Evolutionary conservation across 2,113 vertebrate species (phyloP), one percentile per base, ranked within the genome.

Genomic region (Hippocampus mohnikei): DNA sequence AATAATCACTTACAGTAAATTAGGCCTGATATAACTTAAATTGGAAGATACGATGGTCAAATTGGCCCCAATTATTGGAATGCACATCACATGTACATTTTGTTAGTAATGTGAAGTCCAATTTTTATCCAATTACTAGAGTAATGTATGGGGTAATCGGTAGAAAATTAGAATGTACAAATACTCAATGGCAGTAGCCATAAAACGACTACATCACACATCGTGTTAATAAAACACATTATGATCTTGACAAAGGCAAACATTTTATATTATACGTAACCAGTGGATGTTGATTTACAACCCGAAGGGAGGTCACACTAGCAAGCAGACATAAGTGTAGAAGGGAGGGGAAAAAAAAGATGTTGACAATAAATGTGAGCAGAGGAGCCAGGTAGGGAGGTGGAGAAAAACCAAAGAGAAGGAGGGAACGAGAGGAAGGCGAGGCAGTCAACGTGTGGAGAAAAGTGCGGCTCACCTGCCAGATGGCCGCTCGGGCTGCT

Each of bases 401-500:
- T 44, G 61, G 44, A 52, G 66, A 74, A 56, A 75, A 79, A 72
- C 53, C 33, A 37, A 37, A 37, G 33, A 37, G 33, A 6, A 37
- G 70, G 71, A 70, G 74, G 70, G 61, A 72, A 73, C 56, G 68
- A 70, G 58, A 75, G 66, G 65, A 80, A 82, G 79, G 68, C 72
- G 73, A 78, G 64, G 76, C 42, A 40, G 60, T 62, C 27, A 61
- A 78, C 56, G 79, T 74, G 83, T 78, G 74, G 75, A 75, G 33
- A 81, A 77, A 73, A 10, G 66, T 81, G 82, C 80, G 63, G 76
- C 84, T 88, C 85, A 88, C 84, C 84, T 86, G 84, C 78, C 90
- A 92, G 90, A 91, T 89, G 90, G 88, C 76, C 73, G 79, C 82
- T 83, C 80, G 88, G 85, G 88, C 84, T 50, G 4, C 87, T 84